A percentile compares a stretch with the other conserved stretches of the same genome.
Evolutionary conservation across 2,888 invertebrate genomes (phyloP).

Genomic region (Drosophila subquinaria): DNA sequence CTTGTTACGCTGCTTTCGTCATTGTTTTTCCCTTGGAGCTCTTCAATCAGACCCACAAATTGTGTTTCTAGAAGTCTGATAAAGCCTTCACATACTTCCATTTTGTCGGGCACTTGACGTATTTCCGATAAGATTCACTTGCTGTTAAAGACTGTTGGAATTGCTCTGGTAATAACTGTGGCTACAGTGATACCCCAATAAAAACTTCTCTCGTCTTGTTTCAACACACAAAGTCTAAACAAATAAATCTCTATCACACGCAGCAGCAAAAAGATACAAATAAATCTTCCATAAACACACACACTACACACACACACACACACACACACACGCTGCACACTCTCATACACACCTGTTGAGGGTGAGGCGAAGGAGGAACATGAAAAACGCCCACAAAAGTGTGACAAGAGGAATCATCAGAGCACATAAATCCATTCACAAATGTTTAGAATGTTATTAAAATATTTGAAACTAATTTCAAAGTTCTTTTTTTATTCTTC

Average conservation of each 20-base stretch:
- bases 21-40: slow-evolving; percentile 5
- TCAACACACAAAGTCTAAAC: slow-evolving; percentile 63
- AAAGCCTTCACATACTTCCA: slow-evolving; percentile 22
- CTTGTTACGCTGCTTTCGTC: slow-evolving; percentile 31
- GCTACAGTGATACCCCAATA: not conserved
- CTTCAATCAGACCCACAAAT: not conserved
- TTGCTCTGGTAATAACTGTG: not conserved
- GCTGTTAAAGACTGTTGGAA: slow-evolving; percentile 6
- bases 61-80: slow-evolving; percentile 33
- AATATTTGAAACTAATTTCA: slow-evolving; percentile 80
- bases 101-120: slow-evolving; percentile 23
- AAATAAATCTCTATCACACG: slow-evolving; percentile 77
- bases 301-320: not conserved
- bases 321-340: slow-evolving; percentile 48
- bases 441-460: slow-evolving; percentile 84
- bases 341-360: slow-evolving; percentile 69
- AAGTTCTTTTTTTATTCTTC: slow-evolving; percentile 36
- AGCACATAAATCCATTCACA: slow-evolving; percentile 81
- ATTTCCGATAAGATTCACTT: slow-evolving; percentile 48
- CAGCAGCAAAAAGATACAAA: slow-evolving; percentile 48
- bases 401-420: slow-evolving; percentile 71
- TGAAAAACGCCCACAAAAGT: slow-evolving; percentile 67
- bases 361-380: slow-evolving; percentile 5
- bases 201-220: slow-evolving; percentile 22
- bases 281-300: slow-evolving; percentile 61